Evolutionary conservation across 2,888 invertebrate genomes (phyloP), one percentile per base, ranked within the genome.

Genomic region (Perdita meconis): DNA sequence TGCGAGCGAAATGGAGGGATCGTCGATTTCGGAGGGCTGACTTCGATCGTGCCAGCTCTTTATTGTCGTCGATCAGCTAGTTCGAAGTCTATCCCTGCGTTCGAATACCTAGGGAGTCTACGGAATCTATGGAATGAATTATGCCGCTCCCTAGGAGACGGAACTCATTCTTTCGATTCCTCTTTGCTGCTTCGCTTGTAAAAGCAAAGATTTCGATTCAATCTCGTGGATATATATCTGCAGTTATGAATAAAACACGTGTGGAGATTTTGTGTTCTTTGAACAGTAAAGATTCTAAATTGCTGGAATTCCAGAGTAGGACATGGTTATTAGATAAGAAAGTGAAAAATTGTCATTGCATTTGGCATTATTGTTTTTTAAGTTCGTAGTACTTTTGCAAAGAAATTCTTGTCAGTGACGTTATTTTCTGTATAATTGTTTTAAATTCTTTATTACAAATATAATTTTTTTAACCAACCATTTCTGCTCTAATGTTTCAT

Each of bases 101-200:
- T 57, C 57, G 24, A 26, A 16, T 30, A 55, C 34, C 44, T 56
- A 22, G 19, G 22, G 44, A 22, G 13, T 19, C 22, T 34, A 6
- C 13, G 42, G 42, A 68, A 61, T 61, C 50, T 8, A 10, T 53
- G 68, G 53, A 44, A 68, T 42, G 68, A 68, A 68, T 68, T 69
- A 63, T 63, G 34, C 13, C 8, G 24, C 24, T 26, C 36, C 22
- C 13, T 16, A 47, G 36, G n/a, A 36, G 8, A 12, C 2, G 66
- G 47, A 66, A 57, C 44, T 57, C 26, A 24, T 24, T 26, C 16
- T 16, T 24, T 38, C 16, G 16, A 2, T 34, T 57, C 16, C 36
- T 36, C 57, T 47, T 47, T 38, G 26, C 6, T 3, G n/a, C 10
- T 47, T 61, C 44, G 53, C 16, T 34, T 26, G 44, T 16, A 6